Percentiles rank a stretch among this genome's conserved stretches.
These are phyloP conservation scores for Harlomillsia oculata DNA, from an alignment of 1,140 invertebrate genomes.

Conservation along the genomic window DNA sequence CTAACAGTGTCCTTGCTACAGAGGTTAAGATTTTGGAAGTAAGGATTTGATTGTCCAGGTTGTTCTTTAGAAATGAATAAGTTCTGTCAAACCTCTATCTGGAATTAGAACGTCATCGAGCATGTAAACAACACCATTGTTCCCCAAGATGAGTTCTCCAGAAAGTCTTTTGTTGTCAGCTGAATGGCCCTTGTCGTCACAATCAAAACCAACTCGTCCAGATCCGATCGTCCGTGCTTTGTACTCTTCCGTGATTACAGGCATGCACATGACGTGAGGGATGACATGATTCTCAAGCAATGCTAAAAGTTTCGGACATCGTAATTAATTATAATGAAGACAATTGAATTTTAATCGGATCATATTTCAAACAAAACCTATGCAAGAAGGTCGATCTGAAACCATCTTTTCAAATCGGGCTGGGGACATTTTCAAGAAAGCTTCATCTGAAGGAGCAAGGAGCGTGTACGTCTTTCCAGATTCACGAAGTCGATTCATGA, in stretches of 20 bases:
- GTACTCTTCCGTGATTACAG: conserved; percentile 43
- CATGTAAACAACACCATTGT: conserved; percentile 44
- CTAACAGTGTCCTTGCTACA: conserved; percentile 41
- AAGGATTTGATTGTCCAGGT: neutral
- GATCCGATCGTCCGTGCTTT: conserved; percentile 39
- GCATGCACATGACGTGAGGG: conserved; percentile 43
- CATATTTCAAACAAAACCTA: conserved; percentile 35
- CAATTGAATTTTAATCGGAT: neutral
- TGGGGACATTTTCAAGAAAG: conserved; percentile 46
- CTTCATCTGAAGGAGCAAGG: conserved; percentile 54
- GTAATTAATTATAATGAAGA: too few relatives aligned
- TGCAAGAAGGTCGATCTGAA: conserved; percentile 39
- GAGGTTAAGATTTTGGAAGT: too few relatives aligned
- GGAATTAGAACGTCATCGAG: conserved; percentile 43
- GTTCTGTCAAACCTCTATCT: conserved; percentile 39
- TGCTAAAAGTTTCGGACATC: conserved; percentile 34
- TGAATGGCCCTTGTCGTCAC: conserved; percentile 40
- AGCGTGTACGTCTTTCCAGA: conserved; percentile 46
- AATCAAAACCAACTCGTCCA: conserved; percentile 39
- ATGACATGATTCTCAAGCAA: conserved; percentile 44
- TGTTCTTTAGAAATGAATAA: neutral
- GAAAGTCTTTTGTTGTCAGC: conserved; percentile 39
- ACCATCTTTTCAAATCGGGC: conserved; percentile 40
- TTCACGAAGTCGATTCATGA: conserved; percentile 37
- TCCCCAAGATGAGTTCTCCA: conserved; percentile 39